Evolutionary conservation across 1,140 invertebrate genomes (phyloP).

Genomic region (Heliconius eleuchia): DNA sequence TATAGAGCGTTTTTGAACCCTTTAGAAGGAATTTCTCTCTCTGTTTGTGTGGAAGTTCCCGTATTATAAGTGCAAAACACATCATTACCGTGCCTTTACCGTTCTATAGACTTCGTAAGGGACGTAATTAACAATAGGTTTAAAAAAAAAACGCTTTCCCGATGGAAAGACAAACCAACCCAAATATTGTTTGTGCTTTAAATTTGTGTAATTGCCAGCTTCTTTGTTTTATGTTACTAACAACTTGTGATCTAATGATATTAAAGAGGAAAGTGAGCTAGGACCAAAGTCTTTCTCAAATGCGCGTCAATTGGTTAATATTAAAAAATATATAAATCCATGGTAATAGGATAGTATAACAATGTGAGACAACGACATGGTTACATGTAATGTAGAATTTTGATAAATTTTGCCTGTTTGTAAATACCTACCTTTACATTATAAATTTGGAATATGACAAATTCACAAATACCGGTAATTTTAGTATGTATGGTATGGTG

Average conservation of each 20-base stretch:
- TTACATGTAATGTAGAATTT: slow-evolving; percentile 68
- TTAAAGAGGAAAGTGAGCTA: slow-evolving; percentile 60
- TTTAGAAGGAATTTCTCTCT: slow-evolving; percentile 75
- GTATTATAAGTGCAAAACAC: slow-evolving; percentile 77
- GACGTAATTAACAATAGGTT: slow-evolving; percentile 80
- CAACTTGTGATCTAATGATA: slow-evolving; percentile 22
- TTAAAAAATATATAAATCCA: slow-evolving; percentile 44
- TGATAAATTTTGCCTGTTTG: slow-evolving; percentile 65
- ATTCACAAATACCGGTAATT: neutral
- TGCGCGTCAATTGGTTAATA: slow-evolving; percentile 69
- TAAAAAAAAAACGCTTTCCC: slow-evolving; percentile 62
- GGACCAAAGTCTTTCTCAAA: slow-evolving; percentile 67
- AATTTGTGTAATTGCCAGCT: slow-evolving; percentile 38
- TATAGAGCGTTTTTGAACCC: slow-evolving; percentile 77
- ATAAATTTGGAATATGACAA: slow-evolving; percentile 31
- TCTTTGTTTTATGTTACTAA: slow-evolving; percentile 46
- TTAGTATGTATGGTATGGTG: neutral
- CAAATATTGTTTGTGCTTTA: slow-evolving; percentile 46
- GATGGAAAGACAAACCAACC: slow-evolving; percentile 50
- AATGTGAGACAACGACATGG: slow-evolving; percentile 71
- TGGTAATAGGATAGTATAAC: slow-evolving; percentile 70
- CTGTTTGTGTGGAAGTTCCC: slow-evolving; percentile 72
- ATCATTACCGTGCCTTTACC: slow-evolving; percentile 81
- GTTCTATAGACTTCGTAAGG: slow-evolving; percentile 79
- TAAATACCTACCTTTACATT: slow-evolving; percentile 48